Base-by-base conservation (phyloP, 2,113 vertebrate genomes). In the Cathartes aura region DNA sequence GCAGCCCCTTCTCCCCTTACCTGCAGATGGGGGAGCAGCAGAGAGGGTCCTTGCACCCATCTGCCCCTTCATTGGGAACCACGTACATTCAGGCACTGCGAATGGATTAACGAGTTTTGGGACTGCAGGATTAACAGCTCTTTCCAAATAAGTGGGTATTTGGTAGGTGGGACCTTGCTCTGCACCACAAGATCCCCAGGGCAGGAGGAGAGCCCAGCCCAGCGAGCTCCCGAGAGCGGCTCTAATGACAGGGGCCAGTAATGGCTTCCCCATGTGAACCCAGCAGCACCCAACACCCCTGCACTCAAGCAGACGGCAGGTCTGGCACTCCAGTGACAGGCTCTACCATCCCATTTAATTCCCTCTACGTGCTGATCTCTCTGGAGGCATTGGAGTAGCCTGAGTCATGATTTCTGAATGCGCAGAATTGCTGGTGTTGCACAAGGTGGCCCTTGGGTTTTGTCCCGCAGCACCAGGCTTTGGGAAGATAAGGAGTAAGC, bases 11-110 rank as follows among this genome's bases (percentile, higher is more conserved):
- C 56, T 50, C 9, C 59, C 55, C 26, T 4, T 4, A 1, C 18
- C 59, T 40, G 55, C 38, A 66, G 73, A 40, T 0, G 0, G 3
- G 4, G 11, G 4, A 92, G 48, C 24, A 56, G 68, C 90, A 91
- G 27, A 53, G 29, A 64, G 18, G 32, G 34, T 75, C 47, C 74
- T 42, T 26, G 55, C 40, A 45, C 42, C 45, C 27, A 15, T 5
- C 48, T 60, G 10, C 18, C 34, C 40, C 42, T 59, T 38, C 38
- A 20, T 2, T 40, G 36, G 80, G 34, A 73, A 22, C 36, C 30
- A 38, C 0, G 0, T 10, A 30, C 47, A 27, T 36, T 8, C 22
- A 9, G 32, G 45, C 26, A 34, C 38, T 42, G 32, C 0, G 0
- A 63, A 74, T 4, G 17, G 48, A 53, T 58, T 52, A 40, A 34